phyloP scores from a whole-genome alignment of 2,888 invertebrate genomes.

The Limenitis camilla region DNA sequence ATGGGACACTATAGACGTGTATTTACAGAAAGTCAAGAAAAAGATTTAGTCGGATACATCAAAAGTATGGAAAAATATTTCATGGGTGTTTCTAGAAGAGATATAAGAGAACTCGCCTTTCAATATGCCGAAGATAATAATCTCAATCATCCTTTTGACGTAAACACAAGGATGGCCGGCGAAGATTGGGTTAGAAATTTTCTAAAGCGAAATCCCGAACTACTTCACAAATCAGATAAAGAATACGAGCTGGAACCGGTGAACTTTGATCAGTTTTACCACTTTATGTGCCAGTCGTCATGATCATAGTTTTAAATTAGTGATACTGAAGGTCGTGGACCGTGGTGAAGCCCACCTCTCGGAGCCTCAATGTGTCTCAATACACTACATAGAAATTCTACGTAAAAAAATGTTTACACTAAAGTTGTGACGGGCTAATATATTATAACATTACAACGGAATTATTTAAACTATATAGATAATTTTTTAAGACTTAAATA shows the following conservation, averaged over 20 bases:
- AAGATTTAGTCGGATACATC: conserved; percentile 66
- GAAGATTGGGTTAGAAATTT: conserved; percentile 71
- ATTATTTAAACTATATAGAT: conserved; percentile 14
- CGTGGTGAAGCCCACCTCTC: conserved; percentile 35
- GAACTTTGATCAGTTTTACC: conserved; percentile 69
- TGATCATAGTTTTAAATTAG: conserved; percentile 39
- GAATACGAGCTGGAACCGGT: conserved; percentile 61
- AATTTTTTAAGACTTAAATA: conserved; percentile 20
- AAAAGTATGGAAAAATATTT: conserved; percentile 69
- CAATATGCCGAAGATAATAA: conserved; percentile 67
- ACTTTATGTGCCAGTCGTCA: conserved; percentile 66
- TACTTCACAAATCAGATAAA: conserved; percentile 52
- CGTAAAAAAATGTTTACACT: conserved; percentile 5
- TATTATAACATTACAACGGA: conserved; percentile 16
- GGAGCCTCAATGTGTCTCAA: conserved; percentile 37
- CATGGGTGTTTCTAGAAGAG: conserved; percentile 65
- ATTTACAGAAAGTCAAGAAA: conserved; percentile 66
- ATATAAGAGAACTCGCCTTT: conserved; percentile 66
- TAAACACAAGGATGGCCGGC: conserved; percentile 66
- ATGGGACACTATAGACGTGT: conserved; percentile 69
- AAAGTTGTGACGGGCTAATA: conserved; percentile 8
- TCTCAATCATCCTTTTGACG: conserved; percentile 63
- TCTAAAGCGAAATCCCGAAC: conserved; percentile 63
- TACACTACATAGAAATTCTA: conserved; percentile 11
- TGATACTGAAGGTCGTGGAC: conserved; percentile 33